Base-by-base conservation (phyloP, 2,113 vertebrate genomes). In the Clinocottus analis region DNA sequence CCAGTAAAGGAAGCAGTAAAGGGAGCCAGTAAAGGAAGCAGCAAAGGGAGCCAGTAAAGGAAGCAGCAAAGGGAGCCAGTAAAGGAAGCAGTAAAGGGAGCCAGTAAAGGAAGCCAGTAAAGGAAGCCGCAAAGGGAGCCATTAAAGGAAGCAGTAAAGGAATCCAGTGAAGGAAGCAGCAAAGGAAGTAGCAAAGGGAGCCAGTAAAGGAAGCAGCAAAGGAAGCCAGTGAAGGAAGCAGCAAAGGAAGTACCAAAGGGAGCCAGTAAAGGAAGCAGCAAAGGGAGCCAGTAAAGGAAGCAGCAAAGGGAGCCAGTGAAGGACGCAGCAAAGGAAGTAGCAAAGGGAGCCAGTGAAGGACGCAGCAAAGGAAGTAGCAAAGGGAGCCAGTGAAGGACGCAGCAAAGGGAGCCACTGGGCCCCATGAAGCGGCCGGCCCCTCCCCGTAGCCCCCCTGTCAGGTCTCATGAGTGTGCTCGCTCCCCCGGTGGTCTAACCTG, bases 401-500 rank as follows among this genome's bases (percentile, higher is more conserved):
- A 43, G 1, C 1, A 3, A 64, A 74, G 8, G 62, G 58, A 77
- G 79, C 39, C 31, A 0, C 68, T 65, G 63, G 12, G 72, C 31
- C 7, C 62, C 82, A 66, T 64, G 59, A 58, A 51, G 64, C 84
- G 73, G 67, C 56, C 70, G 70, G 37, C 43, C 41, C 12, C 41
- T 16, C 14, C 41, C 41, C 37, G 3, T 43, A 58, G 56, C 2
- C 17, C 45, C 35, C 53, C 13, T n/a, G n/a, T 4, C 33, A 61
- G 16, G 41, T 60, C 7, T 66, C 14, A 83, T 59, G 35, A 14
- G 73, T 43, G 31, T n/a, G n/a, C n/a, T n/a, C n/a, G 35, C 31
- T 41, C 47, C 88, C 80, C 87, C 76, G 73, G 69, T 89, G 90
- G 85, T 90, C 91, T 91, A 83, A 94, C 79, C 61, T 71, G 79